Conservation (phyloP, 2,797 vertebrate genomes). For the Brachyalestes nurse region DNA sequence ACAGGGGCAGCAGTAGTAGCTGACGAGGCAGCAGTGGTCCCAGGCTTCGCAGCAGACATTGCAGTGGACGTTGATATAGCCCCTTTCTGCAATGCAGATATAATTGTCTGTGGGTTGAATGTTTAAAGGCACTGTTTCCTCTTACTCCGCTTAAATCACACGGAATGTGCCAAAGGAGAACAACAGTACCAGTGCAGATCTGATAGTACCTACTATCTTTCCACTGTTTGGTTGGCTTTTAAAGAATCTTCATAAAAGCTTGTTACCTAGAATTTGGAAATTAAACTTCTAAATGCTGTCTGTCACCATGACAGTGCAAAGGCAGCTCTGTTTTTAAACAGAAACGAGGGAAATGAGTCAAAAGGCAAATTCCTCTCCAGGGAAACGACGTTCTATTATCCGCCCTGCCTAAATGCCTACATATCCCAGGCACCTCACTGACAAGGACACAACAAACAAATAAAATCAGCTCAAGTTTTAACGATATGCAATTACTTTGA, state of each 20-base stretch:
- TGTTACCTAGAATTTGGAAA: background rate
- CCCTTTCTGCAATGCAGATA: constrained; percentile 73
- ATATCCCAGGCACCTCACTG: background rate
- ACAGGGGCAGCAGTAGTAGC: constrained; percentile 6
- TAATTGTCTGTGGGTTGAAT: constrained; percentile 33
- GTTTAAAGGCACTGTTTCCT: too few species aligned
- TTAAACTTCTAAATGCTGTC: background rate
- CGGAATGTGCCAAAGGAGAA: too few species aligned
- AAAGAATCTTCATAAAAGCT: background rate
- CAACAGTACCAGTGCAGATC: too few species aligned
- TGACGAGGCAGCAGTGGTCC: constrained; percentile 16
- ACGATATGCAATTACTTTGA: background rate
- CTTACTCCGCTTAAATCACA: too few species aligned
- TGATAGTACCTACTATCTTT: background rate
- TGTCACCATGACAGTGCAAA: constrained; percentile 30
- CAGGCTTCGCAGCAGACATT: constrained; percentile 52
- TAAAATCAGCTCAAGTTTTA: background rate
- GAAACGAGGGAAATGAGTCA: constrained; percentile 44
- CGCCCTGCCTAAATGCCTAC: constrained; percentile 6
- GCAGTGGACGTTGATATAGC: constrained; percentile 66
- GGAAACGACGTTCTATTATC: constrained; percentile 28
- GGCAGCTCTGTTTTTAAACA: constrained; percentile 19
- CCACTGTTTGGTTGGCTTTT: background rate
- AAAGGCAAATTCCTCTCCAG: constrained; percentile 15
- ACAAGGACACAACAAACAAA: background rate